Evolutionary conservation across 1,140 invertebrate species (phyloP).

Genomic region (Drosophila triauraria): DNA sequence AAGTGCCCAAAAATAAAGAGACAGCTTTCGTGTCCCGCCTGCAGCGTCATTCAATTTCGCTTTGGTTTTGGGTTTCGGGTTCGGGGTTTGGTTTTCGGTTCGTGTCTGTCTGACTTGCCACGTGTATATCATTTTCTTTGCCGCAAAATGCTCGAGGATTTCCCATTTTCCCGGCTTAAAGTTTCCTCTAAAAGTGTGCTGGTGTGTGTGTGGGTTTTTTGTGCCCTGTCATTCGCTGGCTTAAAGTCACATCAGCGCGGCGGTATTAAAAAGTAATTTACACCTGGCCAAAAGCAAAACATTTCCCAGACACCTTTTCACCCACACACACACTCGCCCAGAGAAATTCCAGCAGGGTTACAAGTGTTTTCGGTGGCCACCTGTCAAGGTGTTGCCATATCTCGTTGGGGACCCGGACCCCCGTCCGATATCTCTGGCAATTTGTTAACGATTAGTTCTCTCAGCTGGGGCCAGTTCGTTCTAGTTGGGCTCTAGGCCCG

Average conservation of each 20-base stretch:
- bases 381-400: conserved; percentile 56
- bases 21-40: conserved; percentile 25
- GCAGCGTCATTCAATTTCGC: conserved; percentile 54
- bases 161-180: conserved; percentile 29
- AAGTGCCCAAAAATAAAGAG: conserved; percentile 7
- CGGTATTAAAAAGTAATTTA: conserved; percentile 81
- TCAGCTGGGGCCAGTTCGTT: conserved; percentile 46
- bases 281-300: conserved; percentile 61
- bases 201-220: conserved; percentile 7
- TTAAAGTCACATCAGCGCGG: conserved; percentile 59
- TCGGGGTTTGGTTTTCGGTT: conserved; percentile 12
- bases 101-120: conserved; percentile 43
- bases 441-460: conserved; percentile 78
- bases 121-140: conserved; percentile 52
- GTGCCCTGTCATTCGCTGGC: conserved; percentile 41
- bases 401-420: conserved; percentile 40
- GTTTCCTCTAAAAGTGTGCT: conserved; percentile 25
- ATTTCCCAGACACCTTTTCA: conserved; percentile 59
- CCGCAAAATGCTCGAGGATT: conserved; percentile 19
- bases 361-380: conserved; percentile 40
- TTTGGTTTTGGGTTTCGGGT: conserved; percentile 24
- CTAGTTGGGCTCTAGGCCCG: conserved; percentile 28
- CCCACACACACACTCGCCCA: conserved; percentile 5
- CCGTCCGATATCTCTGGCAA: conserved; percentile 64
- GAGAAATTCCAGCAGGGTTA: conserved; percentile 15